Percentiles rank a stretch among this genome's conserved stretches.
Conservation (phyloP, 2,888 invertebrate species). For the Pollenia amentaria region DNA sequence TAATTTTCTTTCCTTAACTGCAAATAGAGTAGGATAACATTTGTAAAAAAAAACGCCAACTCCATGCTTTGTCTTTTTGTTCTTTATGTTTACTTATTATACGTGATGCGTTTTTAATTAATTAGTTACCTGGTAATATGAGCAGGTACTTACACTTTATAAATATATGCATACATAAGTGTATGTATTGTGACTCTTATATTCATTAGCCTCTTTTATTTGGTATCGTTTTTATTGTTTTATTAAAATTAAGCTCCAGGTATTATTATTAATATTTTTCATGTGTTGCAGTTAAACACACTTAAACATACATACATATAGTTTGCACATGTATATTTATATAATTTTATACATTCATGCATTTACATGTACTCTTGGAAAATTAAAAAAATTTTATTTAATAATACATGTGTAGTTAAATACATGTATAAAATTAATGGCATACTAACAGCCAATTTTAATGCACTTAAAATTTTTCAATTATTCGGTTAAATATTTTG, state of each 20-base stretch:
- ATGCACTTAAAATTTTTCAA: no score
- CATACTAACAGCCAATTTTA: no score
- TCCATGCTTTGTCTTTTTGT: conserved; percentile 44
- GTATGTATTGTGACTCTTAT: not conserved
- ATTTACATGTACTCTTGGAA: not conserved
- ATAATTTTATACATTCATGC: not conserved
- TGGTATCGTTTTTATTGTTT: conserved; percentile 33
- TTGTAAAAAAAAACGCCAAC: not conserved
- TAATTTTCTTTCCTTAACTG: conserved; percentile 41
- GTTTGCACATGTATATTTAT: not conserved
- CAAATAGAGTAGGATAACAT: not conserved
- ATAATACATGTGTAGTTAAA: not conserved
- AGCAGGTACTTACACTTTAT: conserved; percentile 3
- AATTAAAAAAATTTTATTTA: not conserved
- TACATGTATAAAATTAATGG: no score
- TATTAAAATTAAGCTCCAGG: conserved; percentile 48
- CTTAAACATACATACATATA: not conserved
- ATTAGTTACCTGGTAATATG: conserved; percentile 59
- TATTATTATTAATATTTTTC: conserved; percentile 36
- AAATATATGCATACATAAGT: not conserved
- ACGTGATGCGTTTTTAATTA: conserved; percentile 72
- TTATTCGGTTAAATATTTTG: no score
- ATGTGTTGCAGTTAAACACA: conserved; percentile 26
- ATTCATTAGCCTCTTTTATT: not conserved
- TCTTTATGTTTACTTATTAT: conserved; percentile 53